Percentiles rank a stretch among this genome's conserved stretches.
These are phyloP conservation scores for Allobates femoralis DNA, from an alignment of 2,797 vertebrate species.

Conservation along the genomic window DNA sequence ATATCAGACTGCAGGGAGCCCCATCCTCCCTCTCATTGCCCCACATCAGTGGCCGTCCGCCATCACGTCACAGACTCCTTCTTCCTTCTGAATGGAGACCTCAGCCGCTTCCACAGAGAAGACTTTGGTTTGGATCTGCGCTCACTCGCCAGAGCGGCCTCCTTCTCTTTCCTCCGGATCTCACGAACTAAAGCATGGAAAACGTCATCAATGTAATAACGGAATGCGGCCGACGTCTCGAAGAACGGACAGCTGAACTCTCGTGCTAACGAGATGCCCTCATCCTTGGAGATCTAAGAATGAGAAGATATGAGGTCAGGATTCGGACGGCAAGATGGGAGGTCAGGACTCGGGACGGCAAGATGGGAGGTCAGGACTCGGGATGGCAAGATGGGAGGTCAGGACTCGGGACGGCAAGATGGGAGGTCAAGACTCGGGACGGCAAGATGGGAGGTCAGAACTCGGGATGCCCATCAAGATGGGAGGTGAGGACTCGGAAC, in stretches of 20 bases:
- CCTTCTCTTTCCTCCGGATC: slow-evolving; percentile 82
- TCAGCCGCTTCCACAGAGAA: slow-evolving; percentile 83
- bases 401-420: no score
- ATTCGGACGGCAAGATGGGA: no score
- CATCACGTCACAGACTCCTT: slow-evolving; percentile 75
- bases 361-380: no score
- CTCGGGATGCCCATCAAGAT: no score
- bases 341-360: no score
- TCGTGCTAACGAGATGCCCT: slow-evolving; percentile 79
- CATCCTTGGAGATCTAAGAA: slow-evolving; percentile 85
- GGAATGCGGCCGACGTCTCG: slow-evolving; percentile 84
- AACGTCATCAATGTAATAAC: slow-evolving; percentile 86
- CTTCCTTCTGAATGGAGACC: slow-evolving; percentile 82
- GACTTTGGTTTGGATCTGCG: slow-evolving; percentile 77
- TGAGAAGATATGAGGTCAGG: background rate
- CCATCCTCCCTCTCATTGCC: background rate
- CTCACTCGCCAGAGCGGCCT: slow-evolving; percentile 76
- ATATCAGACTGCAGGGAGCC: background rate
- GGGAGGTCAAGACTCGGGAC: no score
- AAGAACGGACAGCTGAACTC: slow-evolving; percentile 89
- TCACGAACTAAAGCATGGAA: slow-evolving; percentile 86
- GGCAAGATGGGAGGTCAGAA: no score
- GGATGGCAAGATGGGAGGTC: no score
- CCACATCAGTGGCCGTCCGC: background rate
- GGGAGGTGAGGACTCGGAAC: no score